Evolutionary conservation across 1,140 invertebrate genomes (phyloP).

Genomic region (Atta texana): DNA sequence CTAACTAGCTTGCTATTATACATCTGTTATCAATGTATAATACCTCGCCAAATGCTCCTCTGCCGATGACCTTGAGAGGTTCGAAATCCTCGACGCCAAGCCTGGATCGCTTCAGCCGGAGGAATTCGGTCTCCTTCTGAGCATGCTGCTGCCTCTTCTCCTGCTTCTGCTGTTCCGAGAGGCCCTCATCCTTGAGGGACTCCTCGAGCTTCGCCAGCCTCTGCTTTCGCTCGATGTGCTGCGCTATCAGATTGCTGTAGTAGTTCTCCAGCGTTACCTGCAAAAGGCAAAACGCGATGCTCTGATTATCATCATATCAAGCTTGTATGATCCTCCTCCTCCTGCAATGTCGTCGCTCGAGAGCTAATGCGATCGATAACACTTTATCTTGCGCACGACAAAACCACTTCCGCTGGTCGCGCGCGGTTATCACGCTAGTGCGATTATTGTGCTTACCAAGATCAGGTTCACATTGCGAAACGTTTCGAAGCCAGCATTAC

Average conservation of each 20-base stretch:
- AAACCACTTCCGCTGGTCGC: slow-evolving; percentile 52
- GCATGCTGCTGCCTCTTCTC: slow-evolving; percentile 98
- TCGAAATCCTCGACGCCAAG: slow-evolving; percentile 99
- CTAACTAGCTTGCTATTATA: slow-evolving; percentile 10
- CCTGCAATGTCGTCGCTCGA: slow-evolving; percentile 15
- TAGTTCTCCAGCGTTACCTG: slow-evolving; percentile 98
- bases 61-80: slow-evolving; percentile 98
- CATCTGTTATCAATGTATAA: background rate
- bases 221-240: slow-evolving; percentile 98
- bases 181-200: slow-evolving; percentile 96
- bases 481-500: background rate
- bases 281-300: slow-evolving; percentile 24
- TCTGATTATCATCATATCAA: slow-evolving; percentile 23
- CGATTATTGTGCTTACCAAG: slow-evolving; percentile 31
- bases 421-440: background rate
- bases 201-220: slow-evolving; percentile 97
- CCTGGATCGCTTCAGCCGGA: slow-evolving; percentile 97
- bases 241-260: slow-evolving; percentile 98
- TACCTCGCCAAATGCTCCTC: slow-evolving; percentile 99
- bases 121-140: slow-evolving; percentile 99
- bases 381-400: slow-evolving; percentile 43
- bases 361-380: slow-evolving; percentile 54
- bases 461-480: slow-evolving; percentile 36
- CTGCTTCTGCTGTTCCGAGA: slow-evolving; percentile 94
- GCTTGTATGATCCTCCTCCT: background rate